Evolutionary conservation across 2,113 vertebrate species (phyloP).

Genomic region (Dipodomys ordii): DNA sequence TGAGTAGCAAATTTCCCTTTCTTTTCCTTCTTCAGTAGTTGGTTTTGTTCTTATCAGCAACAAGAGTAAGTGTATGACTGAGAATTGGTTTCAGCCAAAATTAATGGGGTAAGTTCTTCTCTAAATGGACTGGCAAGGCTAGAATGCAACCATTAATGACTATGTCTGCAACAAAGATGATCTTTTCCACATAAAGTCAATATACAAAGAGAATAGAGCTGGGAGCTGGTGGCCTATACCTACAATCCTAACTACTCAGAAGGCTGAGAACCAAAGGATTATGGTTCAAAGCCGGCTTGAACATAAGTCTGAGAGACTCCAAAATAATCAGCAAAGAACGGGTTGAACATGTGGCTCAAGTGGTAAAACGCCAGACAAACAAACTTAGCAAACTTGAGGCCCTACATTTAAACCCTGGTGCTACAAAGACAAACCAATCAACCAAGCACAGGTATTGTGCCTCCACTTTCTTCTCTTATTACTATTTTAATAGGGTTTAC

Average conservation of each 20-base stretch:
- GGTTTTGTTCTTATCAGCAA: not conserved
- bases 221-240: not conserved
- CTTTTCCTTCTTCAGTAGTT: not conserved
- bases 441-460: not conserved
- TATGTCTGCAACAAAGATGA: not conserved
- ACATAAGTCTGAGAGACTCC: too few relatives aligned
- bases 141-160: not conserved
- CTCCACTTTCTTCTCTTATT: constrained; percentile 13
- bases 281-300: too few relatives aligned
- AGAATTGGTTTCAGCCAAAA: not conserved
- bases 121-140: not conserved
- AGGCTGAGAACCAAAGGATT: too few relatives aligned
- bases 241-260: too few relatives aligned
- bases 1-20: not conserved
- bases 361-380: too few relatives aligned
- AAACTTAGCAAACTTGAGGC: too few relatives aligned
- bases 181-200: not conserved
- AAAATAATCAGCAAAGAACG: too few relatives aligned
- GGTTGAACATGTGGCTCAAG: too few relatives aligned
- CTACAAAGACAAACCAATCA: too few relatives aligned
- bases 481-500: not conserved
- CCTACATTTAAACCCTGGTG: too few relatives aligned
- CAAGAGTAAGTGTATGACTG: not conserved
- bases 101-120: not conserved
- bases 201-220: not conserved